phyloP scores from a whole-genome alignment of 1,140 invertebrate genomes.

The Aricia agestis region DNA sequence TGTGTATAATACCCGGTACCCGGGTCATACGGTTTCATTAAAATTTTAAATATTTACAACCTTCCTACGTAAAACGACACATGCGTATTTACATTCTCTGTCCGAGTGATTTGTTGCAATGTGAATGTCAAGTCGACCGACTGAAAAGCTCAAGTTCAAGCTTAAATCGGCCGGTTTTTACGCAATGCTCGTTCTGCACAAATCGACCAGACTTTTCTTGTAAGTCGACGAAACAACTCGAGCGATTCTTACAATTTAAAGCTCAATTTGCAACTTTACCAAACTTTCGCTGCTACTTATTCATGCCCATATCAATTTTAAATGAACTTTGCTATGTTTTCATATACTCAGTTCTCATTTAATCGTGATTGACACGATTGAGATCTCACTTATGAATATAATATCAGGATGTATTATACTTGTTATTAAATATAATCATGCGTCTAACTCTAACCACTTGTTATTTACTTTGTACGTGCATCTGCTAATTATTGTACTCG shows the following conservation, averaged over 20 bases:
- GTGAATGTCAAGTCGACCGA: not conserved
- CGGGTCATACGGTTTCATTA: constrained; percentile 30
- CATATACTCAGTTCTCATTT: too few relatives aligned
- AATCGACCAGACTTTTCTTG: not conserved
- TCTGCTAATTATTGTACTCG: not conserved
- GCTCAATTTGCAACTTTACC: too few relatives aligned
- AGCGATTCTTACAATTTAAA: constrained; percentile 6
- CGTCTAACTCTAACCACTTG: not conserved
- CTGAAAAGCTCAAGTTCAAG: constrained; percentile 51
- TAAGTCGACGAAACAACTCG: too few relatives aligned
- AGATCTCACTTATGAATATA: too few relatives aligned
- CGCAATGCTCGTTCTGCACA: constrained; percentile 35
- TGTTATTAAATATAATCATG: too few relatives aligned
- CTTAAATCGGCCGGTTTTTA: constrained; percentile 37
- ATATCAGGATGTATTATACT: too few relatives aligned
- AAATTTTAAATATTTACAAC: constrained; percentile 33
- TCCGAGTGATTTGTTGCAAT: not conserved
- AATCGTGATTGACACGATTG: too few relatives aligned
- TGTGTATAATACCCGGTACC: constrained; percentile 48
- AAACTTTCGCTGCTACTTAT: too few relatives aligned
- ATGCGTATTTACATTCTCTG: not conserved
- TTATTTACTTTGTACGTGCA: not conserved
- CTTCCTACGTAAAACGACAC: constrained; percentile 11
- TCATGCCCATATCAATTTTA: too few relatives aligned
- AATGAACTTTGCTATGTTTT: too few relatives aligned